Conservation (phyloP, 2,797 vertebrate genomes). For the Pseudochaenichthys georgianus region DNA sequence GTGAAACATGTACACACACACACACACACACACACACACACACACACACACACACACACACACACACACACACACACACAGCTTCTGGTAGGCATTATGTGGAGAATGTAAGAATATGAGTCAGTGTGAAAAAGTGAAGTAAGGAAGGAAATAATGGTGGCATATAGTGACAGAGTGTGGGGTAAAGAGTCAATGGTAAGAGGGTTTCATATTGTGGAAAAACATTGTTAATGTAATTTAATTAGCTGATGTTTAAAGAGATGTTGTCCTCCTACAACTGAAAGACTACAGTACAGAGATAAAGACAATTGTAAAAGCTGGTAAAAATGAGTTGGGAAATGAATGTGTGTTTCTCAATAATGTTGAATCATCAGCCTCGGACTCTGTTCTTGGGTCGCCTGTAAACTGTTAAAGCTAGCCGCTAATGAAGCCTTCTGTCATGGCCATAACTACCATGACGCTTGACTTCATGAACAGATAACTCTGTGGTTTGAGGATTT, state of each 20-base stretch:
- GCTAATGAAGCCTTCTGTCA: too few species aligned
- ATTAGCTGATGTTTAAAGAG: not conserved
- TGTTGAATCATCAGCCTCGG: too few species aligned
- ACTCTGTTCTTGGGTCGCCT: too few species aligned
- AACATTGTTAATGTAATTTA: not conserved
- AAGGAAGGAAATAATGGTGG: not conserved
- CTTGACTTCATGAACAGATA: too few species aligned
- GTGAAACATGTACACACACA: conserved; percentile 33
- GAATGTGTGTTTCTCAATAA: too few species aligned
- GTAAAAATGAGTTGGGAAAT: too few species aligned
- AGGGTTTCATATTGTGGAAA: not conserved
- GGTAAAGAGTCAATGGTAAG: not conserved
- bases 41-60: conserved; percentile 19
- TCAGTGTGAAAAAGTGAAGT: conserved; percentile 15
- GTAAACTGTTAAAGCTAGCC: too few species aligned
- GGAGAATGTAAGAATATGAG: not conserved
- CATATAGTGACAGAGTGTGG: too few species aligned
- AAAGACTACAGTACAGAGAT: not conserved
- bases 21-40: too few species aligned
- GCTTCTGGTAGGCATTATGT: not conserved
- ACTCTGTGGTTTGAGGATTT: too few species aligned
- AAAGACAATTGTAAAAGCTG: not conserved
- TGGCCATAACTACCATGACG: too few species aligned
- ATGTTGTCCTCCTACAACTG: not conserved
- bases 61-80: conserved; percentile 10